These are phyloP conservation scores for Dicaeum eximium DNA, from an alignment of 2,113 vertebrate species.

Conservation along the genomic window DNA sequence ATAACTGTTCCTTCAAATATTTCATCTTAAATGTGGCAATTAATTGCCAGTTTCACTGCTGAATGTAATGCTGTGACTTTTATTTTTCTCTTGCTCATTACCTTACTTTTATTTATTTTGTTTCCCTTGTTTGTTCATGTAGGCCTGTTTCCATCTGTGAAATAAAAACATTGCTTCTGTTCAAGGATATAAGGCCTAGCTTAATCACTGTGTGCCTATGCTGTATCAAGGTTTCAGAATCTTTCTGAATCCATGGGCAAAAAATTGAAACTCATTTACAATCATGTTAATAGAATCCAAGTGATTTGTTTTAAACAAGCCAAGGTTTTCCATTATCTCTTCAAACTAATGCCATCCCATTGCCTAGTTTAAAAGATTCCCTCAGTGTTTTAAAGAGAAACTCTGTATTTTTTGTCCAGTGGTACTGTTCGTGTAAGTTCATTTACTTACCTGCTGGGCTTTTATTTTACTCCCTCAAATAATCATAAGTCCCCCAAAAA, in stretches of 20 bases:
- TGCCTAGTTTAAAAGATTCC: conserved; percentile 19
- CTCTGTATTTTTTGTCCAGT: conserved; percentile 39
- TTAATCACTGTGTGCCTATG: conserved; percentile 65
- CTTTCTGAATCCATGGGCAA: conserved; percentile 68
- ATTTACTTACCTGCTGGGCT: conserved; percentile 2
- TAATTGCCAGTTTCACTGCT: conserved; percentile 63
- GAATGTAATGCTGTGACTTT: conserved; percentile 71
- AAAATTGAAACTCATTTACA: conserved; percentile 54
- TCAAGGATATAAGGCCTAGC: conserved; percentile 98
- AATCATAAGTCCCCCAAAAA: neutral
- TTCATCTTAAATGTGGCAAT: conserved; percentile 61
- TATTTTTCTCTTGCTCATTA: conserved; percentile 71
- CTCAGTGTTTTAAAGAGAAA: conserved; percentile 25
- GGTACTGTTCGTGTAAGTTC: conserved; percentile 3
- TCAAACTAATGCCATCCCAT: neutral
- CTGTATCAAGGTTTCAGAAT: conserved; percentile 61
- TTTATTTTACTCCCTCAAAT: conserved; percentile 21
- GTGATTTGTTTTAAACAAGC: conserved; percentile 52
- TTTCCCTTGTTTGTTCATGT: conserved; percentile 72
- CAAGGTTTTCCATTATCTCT: conserved; percentile 67
- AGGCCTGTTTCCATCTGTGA: conserved; percentile 65
- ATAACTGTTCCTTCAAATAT: conserved; percentile 44
- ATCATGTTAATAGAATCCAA: conserved; percentile 1
- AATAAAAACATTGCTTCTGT: conserved; percentile 82
- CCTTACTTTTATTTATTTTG: conserved; percentile 72